phyloP scores from a whole-genome alignment of 2,888 invertebrate genomes.

The Craniophora ligustri region DNA sequence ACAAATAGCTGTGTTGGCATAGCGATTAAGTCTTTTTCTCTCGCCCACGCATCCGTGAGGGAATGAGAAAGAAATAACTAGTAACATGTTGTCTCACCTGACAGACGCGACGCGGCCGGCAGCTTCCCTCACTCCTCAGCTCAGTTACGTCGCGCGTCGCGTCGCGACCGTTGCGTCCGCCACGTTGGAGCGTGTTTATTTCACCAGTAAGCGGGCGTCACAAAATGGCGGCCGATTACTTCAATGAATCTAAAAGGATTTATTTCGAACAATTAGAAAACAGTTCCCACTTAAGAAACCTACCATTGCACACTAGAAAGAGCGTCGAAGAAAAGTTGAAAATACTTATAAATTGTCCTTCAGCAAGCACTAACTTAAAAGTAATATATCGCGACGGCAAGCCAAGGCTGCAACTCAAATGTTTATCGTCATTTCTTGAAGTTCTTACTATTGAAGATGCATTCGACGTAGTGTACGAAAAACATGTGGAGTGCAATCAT shows the following conservation, averaged over 20 bases:
- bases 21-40: too few relatives aligned
- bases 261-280: neutral
- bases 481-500: slow-evolving; percentile 13
- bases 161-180: slow-evolving; percentile 18
- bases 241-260: neutral
- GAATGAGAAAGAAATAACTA: too few relatives aligned
- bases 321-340: slow-evolving; percentile 8
- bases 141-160: slow-evolving; percentile 10
- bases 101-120: too few relatives aligned
- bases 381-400: neutral
- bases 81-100: too few relatives aligned
- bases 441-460: slow-evolving; percentile 27
- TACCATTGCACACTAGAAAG: neutral
- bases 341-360: rapidly evolving
- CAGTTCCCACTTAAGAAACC: neutral
- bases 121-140: too few relatives aligned
- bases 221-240: slow-evolving; percentile 33
- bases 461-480: slow-evolving; percentile 11
- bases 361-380: neutral
- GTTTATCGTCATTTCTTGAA: neutral
- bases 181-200: neutral
- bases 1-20: too few relatives aligned
- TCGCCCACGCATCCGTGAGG: too few relatives aligned
- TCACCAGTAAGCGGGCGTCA: neutral
- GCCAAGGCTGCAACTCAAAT: slow-evolving; percentile 10